A percentile compares a stretch with the other conserved stretches of the same genome.
phyloP scores from a whole-genome alignment of 2,888 invertebrate genomes.

The Oscheius sp. region DNA sequence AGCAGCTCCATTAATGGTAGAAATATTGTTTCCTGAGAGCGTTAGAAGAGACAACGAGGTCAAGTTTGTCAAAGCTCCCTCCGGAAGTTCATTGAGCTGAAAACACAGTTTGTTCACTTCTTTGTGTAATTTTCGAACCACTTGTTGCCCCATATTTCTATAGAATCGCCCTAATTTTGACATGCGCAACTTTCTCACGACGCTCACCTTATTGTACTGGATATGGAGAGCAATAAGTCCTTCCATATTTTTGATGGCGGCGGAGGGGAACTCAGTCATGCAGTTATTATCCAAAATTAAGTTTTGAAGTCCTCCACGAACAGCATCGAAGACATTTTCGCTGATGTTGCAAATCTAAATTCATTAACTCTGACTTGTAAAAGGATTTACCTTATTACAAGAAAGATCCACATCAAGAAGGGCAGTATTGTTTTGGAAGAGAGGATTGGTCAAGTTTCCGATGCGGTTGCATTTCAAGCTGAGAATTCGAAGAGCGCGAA shows the following conservation, averaged over 20 bases:
- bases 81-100: slow-evolving; percentile 58
- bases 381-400: slow-evolving; percentile 65
- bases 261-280: slow-evolving; percentile 59
- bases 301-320: slow-evolving; percentile 65
- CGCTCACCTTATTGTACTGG: slow-evolving; percentile 66
- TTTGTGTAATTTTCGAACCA: slow-evolving; percentile 19
- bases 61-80: slow-evolving; percentile 58
- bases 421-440: slow-evolving; percentile 61
- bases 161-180: slow-evolving; percentile 19
- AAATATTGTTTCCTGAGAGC: slow-evolving; percentile 68
- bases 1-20: slow-evolving; percentile 62
- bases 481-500: slow-evolving; percentile 63
- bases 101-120: slow-evolving; percentile 10
- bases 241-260: slow-evolving; percentile 63
- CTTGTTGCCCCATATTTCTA: slow-evolving; percentile 3
- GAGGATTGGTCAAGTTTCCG: slow-evolving; percentile 61
- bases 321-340: slow-evolving; percentile 56
- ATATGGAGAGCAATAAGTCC: slow-evolving; percentile 68
- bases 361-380: neutral
- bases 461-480: slow-evolving; percentile 72
- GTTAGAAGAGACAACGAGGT: slow-evolving; percentile 65
- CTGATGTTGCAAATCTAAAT: slow-evolving; percentile 61
- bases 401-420: slow-evolving; percentile 69
- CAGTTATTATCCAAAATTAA: slow-evolving; percentile 69
- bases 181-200: slow-evolving; percentile 18